Conservation (phyloP, 2,797 vertebrate species). For the Acanthurus lineatus region DNA sequence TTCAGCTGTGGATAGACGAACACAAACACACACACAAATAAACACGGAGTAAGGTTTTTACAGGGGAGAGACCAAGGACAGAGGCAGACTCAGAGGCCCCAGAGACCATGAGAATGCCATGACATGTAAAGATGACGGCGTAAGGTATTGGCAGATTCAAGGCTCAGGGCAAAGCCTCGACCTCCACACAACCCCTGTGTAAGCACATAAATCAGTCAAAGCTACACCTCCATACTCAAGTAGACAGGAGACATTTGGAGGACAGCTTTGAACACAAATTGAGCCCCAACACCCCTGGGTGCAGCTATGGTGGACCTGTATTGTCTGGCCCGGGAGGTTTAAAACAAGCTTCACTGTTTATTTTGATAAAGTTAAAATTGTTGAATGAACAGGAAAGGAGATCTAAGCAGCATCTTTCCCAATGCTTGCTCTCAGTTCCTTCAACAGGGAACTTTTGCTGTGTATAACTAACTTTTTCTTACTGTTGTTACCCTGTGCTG, state of each 20-base stretch:
- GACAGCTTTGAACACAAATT: conserved; percentile 40
- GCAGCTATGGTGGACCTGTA: too few relatives aligned
- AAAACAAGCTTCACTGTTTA: too few relatives aligned
- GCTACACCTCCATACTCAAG: conserved; percentile 37
- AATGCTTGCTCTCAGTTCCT: too few relatives aligned
- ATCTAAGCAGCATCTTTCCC: too few relatives aligned
- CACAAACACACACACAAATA: conserved; percentile 28
- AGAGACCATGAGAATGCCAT: conserved; percentile 50
- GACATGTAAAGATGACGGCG: conserved; percentile 57
- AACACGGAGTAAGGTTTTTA: conserved; percentile 16
- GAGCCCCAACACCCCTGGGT: too few relatives aligned
- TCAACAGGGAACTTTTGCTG: too few relatives aligned
- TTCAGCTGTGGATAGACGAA: conserved; percentile 88
- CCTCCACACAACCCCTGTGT: conserved; percentile 42
- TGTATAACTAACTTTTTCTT: too few relatives aligned
- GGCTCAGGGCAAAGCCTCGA: conserved; percentile 59
- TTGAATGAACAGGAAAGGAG: too few relatives aligned
- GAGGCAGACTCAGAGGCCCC: conserved; percentile 28
- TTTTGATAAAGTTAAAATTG: too few relatives aligned
- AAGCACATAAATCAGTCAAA: conserved; percentile 65
- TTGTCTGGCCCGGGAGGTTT: too few relatives aligned
- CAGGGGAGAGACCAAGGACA: conserved; percentile 54
- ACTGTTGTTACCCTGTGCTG: too few relatives aligned
- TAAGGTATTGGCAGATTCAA: conserved; percentile 55
- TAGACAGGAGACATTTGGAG: conserved; percentile 60